Evolutionary conservation across 2,797 vertebrate genomes (phyloP).

Genomic region (Monodelphis domestica): DNA sequence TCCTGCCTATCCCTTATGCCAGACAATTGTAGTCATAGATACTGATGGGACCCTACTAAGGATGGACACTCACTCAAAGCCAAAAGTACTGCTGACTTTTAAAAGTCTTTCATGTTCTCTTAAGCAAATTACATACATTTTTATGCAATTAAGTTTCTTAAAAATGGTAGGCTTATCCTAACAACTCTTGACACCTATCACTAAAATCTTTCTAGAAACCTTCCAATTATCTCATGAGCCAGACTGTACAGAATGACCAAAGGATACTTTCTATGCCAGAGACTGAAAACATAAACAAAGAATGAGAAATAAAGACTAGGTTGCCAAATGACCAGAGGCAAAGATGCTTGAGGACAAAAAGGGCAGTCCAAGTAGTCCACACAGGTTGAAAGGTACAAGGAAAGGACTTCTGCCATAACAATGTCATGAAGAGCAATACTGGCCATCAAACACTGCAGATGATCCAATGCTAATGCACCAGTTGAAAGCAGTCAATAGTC

Average conservation of each 20-base stretch:
- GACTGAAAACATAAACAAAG: not conserved
- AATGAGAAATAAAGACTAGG: slow-evolving; percentile 1
- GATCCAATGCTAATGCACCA: not conserved
- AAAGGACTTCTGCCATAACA: not conserved
- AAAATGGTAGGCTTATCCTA: not conserved
- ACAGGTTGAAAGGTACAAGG: not conserved
- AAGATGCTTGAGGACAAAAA: not conserved
- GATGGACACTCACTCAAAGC: not conserved
- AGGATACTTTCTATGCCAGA: not conserved
- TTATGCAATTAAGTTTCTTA: not conserved
- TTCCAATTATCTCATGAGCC: slow-evolving; percentile 25
- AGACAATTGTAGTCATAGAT: slow-evolving; percentile 24
- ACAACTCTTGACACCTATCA: not conserved
- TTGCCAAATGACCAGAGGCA: slow-evolving; percentile 21
- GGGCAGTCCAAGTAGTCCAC: not conserved
- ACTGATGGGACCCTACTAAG: not conserved
- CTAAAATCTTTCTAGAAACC: slow-evolving; percentile 37
- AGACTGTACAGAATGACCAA: not conserved
- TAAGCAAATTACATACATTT: slow-evolving; percentile 5
- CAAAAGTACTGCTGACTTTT: slow-evolving; percentile 40
- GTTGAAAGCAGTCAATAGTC: not conserved
- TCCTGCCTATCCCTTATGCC: not conserved
- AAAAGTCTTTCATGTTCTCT: not conserved
- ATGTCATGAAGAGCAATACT: not conserved
- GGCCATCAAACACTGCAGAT: not conserved